Evolutionary conservation across 2,797 vertebrate genomes (phyloP).

Genomic region (Sciurus vulgaris): DNA sequence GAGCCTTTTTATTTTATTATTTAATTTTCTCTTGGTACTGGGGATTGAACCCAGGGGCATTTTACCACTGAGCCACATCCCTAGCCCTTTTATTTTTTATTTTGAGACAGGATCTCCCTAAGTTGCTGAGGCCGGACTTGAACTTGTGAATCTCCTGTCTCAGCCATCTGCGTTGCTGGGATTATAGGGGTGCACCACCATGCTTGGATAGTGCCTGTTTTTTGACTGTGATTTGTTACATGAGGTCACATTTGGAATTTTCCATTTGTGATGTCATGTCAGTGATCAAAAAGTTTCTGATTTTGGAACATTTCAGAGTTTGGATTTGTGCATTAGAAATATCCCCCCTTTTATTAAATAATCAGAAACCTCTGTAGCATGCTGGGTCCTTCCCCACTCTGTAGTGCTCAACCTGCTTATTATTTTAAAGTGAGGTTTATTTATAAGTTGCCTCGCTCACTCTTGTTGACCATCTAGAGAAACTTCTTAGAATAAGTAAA

Average conservation of each 20-base stretch:
- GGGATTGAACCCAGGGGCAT: too few species aligned
- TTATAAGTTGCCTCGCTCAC: background rate
- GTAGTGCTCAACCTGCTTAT: background rate
- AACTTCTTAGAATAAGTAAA: background rate
- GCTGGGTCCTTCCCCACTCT: accelerated
- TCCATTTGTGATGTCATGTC: background rate
- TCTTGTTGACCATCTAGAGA: background rate
- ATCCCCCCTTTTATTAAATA: background rate
- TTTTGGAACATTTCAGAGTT: background rate
- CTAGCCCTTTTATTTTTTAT: too few species aligned
- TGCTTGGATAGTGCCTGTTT: background rate
- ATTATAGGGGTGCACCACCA: too few species aligned
- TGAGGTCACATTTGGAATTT: background rate
- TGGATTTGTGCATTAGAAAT: background rate
- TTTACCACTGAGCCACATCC: too few species aligned
- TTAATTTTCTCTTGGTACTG: too few species aligned
- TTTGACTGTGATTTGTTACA: background rate
- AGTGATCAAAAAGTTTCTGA: background rate
- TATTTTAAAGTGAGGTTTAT: background rate
- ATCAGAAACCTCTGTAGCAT: background rate
- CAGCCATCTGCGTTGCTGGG: too few species aligned
- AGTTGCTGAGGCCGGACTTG: too few species aligned
- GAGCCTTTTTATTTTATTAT: too few species aligned
- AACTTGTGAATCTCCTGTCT: too few species aligned
- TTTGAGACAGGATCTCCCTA: too few species aligned